Evolutionary conservation across 2,888 invertebrate species (phyloP).

Genomic region (Eurytoma adleriae): DNA sequence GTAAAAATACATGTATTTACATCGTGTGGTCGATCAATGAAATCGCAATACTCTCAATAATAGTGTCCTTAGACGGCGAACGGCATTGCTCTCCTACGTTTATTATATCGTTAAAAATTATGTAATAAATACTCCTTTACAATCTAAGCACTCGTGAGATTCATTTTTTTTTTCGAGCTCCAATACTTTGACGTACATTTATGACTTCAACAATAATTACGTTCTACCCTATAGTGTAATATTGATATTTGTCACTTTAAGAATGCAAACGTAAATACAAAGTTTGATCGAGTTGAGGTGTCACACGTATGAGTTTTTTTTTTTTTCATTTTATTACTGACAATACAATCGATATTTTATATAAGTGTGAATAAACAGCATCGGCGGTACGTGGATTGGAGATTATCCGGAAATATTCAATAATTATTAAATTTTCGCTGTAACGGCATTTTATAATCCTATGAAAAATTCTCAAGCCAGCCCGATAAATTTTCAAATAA

Average conservation of each 20-base stretch:
- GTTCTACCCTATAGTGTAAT: background rate
- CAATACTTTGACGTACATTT: slow-evolving; percentile 1
- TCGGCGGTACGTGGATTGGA: slow-evolving; percentile 7
- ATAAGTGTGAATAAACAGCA: background rate
- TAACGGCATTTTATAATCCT: slow-evolving; percentile 16
- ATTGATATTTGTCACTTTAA: too few species aligned
- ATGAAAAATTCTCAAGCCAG: slow-evolving; percentile 21
- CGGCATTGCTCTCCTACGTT: slow-evolving; percentile 3
- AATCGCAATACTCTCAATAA: slow-evolving; percentile 35
- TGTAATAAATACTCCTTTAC: slow-evolving; percentile 23
- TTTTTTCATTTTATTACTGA: too few species aligned
- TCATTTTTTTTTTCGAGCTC: background rate
- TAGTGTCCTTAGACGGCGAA: slow-evolving; percentile 11
- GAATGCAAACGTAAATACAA: too few species aligned
- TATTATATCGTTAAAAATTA: background rate
- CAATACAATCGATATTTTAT: background rate
- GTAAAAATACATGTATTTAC: slow-evolving; percentile 55
- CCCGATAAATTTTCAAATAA: slow-evolving; percentile 19
- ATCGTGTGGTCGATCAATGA: slow-evolving; percentile 46
- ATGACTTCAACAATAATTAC: slow-evolving; percentile 7
- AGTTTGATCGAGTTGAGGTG: too few species aligned
- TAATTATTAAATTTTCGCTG: slow-evolving; percentile 7
- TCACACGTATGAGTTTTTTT: background rate
- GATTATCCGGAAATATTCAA: slow-evolving; percentile 2
- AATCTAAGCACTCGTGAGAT: slow-evolving; percentile 3